Evolutionary conservation across 2,797 vertebrate species (phyloP).

Genomic region (Myotis daubentonii): DNA sequence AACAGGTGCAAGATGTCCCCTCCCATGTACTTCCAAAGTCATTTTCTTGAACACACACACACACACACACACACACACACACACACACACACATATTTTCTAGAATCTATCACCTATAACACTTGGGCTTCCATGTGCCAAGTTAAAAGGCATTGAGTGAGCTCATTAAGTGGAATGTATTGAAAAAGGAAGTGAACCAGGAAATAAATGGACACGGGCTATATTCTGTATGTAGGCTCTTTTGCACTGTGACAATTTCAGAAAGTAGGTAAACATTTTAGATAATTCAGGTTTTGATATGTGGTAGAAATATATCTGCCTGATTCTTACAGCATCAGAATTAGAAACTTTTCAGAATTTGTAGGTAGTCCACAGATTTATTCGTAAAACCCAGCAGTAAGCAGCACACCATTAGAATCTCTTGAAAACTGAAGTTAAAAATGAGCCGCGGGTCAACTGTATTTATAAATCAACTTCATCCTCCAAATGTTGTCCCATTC

Average conservation of each 20-base stretch:
- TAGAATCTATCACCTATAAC: neutral
- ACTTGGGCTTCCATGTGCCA: neutral
- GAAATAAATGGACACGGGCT: neutral
- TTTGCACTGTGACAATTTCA: neutral
- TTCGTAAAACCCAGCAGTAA: neutral
- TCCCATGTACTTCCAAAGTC: neutral
- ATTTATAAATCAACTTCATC: neutral
- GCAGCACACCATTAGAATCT: neutral
- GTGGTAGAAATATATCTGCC: neutral
- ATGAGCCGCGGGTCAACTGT: neutral
- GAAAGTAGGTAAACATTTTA: neutral
- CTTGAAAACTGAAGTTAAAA: conserved; percentile 38
- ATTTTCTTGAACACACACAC: neutral
- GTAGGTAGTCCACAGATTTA: neutral
- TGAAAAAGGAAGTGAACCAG: conserved; percentile 40
- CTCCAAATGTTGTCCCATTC: neutral
- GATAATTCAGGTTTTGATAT: neutral
- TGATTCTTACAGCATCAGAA: neutral
- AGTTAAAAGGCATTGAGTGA: neutral
- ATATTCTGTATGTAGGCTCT: neutral
- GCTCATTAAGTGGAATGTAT: neutral
- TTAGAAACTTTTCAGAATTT: conserved; percentile 18
- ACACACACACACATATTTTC: neutral
- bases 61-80: neutral
- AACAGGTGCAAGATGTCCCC: neutral